Base-by-base conservation (phyloP, 2,113 vertebrate species). In the Phrynosoma blainvillii region DNA sequence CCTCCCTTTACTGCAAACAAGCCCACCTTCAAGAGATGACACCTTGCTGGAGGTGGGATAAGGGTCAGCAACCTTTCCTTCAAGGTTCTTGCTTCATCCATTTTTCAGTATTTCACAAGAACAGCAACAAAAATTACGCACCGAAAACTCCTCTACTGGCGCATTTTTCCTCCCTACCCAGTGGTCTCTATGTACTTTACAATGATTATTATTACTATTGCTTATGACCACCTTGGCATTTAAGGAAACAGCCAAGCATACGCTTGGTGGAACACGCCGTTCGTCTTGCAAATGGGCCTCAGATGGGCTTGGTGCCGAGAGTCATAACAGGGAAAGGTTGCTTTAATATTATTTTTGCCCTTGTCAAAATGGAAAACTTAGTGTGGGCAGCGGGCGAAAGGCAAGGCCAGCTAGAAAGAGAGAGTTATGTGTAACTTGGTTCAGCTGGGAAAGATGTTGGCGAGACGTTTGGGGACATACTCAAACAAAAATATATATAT, bases 1-100 rank as follows among this genome's bases (percentile, higher is more conserved):
- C 2, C 11, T 1, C 1, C 30, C 16, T 36, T 86, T 2, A 2
- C 7, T 3, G 0, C 18, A 77, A 42, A 18, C 59, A 0, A 16
- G 2, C 70, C 87, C 3, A 18, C 27, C 18, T 73, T 4, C 21
- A 7, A 80, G 70, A 78, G 23, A 3, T 20, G 27, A 1, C 25
- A 0, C 10, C 14, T 18, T 12, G 0, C 54, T 42, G 80, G 54
- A 73, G 36, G 7, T 32, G 1, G 23, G 54, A 7, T 32, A 54
- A n/a, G 36, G 13, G 83, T 5, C n/a, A 79, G 40, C 12, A 12
- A 21, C 13, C 40, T n/a, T 42, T 25, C 32, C 1, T 59, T 30
- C 74, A 18, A 27, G 32, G 23, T 30, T 23, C 27, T n/a, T 21
- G 25, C 56, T 77, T 6, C 9, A 36, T 14, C 36, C 25, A 20